A percentile compares a stretch with the other conserved stretches of the same genome.
phyloP scores from a whole-genome alignment of 2,797 vertebrate species.

The Alfaro cultratus region DNA sequence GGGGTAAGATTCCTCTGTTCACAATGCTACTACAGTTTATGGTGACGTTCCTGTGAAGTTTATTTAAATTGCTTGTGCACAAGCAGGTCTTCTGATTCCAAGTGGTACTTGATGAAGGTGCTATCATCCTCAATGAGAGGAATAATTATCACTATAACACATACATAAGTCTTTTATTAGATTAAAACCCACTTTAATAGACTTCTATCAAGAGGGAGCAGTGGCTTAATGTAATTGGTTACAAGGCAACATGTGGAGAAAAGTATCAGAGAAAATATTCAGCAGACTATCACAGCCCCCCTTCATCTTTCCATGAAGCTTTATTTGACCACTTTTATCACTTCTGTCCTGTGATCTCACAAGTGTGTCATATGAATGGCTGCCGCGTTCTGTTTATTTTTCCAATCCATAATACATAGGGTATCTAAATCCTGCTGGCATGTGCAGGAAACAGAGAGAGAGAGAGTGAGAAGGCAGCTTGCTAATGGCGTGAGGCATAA shows the following conservation, averaged over 20 bases:
- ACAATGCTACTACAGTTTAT: constrained; percentile 38
- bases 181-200: constrained; percentile 76
- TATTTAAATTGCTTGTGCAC: constrained; percentile 66
- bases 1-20: constrained; percentile 51
- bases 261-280: constrained; percentile 50
- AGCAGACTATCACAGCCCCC: constrained; percentile 37
- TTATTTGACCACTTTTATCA: constrained; percentile 77
- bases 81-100: constrained; percentile 54
- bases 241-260: constrained; percentile 58
- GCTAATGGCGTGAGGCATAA: constrained; percentile 73
- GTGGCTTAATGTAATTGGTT: constrained; percentile 76
- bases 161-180: constrained; percentile 74
- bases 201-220: constrained; percentile 64
- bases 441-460: constrained; percentile 63
- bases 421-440: constrained; percentile 75
- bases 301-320: constrained; percentile 49
- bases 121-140: constrained; percentile 74
- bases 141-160: constrained; percentile 78
- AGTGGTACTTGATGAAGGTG: constrained; percentile 74
- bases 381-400: constrained; percentile 74
- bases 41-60: constrained; percentile 43
- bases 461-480: constrained; percentile 54
- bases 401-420: constrained; percentile 80
- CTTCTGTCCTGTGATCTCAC: constrained; percentile 74
- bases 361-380: constrained; percentile 78